Conservation (phyloP, 2,888 invertebrate genomes). For the Dryococelus australis region DNA sequence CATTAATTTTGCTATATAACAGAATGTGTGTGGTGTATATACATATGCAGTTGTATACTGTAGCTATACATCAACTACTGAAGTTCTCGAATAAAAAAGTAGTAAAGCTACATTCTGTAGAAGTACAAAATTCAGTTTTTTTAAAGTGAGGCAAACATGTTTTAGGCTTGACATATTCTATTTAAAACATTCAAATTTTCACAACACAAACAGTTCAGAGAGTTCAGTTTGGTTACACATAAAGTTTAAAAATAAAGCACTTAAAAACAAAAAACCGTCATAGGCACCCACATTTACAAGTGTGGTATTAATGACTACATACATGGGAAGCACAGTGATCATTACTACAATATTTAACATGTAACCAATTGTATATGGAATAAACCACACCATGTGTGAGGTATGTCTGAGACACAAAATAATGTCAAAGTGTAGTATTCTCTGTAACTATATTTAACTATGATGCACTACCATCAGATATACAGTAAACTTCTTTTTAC, state of each 20-base stretch:
- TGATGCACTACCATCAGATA: background rate
- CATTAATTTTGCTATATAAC: no score
- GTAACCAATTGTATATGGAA: background rate
- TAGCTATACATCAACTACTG: background rate
- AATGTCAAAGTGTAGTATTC: background rate
- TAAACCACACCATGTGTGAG: background rate
- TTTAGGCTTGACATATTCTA: background rate
- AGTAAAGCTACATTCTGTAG: background rate
- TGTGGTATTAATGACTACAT: background rate
- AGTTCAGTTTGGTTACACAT: no score
- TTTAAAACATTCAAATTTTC: background rate
- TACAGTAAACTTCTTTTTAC: background rate
- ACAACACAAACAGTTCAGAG: background rate
- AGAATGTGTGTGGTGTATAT: background rate
- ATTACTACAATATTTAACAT: background rate
- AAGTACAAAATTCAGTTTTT: background rate
- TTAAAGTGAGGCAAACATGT: background rate
- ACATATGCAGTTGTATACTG: background rate
- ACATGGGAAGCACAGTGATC: constrained; percentile 3
- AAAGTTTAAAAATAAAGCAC: no score
- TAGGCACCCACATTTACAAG: background rate
- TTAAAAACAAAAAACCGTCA: no score
- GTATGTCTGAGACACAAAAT: background rate
- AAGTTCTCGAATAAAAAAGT: background rate
- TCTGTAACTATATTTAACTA: background rate